Percentiles rank a stretch among this genome's conserved stretches.
Evolutionary conservation across 2,888 invertebrate genomes (phyloP).

Genomic region (Caenorhabditis sulstoni): DNA sequence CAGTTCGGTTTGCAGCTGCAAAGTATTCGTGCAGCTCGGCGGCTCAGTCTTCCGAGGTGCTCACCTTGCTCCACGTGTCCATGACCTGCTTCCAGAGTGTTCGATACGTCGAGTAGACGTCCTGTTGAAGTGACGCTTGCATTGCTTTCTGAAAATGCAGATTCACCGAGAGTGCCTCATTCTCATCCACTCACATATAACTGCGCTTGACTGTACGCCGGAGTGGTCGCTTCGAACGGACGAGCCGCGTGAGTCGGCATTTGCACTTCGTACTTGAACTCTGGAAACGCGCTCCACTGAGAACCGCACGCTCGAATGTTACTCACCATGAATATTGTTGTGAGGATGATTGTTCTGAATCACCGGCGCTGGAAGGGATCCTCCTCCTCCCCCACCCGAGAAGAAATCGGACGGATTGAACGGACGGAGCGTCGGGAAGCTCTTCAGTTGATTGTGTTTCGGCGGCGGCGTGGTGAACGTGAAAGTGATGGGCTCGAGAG

Average conservation of each 20-base stretch:
- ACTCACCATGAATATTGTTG: conserved; percentile 25
- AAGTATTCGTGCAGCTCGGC: too few relatives aligned
- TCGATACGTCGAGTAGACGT: conserved; percentile 49
- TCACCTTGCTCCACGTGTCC: conserved; percentile 48
- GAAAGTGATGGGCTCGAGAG: conserved; percentile 58
- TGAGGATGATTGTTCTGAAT: conserved; percentile 39
- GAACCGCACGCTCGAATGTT: too few relatives aligned
- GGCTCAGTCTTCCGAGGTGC: neutral
- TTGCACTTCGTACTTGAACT: conserved; percentile 52
- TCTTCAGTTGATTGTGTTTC: conserved; percentile 24
- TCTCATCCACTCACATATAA: too few relatives aligned
- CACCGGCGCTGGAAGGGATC: conserved; percentile 17
- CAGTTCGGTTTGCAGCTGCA: conserved; percentile 31
- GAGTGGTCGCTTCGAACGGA: conserved; percentile 25
- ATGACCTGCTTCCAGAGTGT: conserved; percentile 55
- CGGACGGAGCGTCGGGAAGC: conserved; percentile 41
- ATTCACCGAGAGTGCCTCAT: neutral
- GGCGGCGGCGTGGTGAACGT: conserved; percentile 58
- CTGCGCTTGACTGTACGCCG: conserved; percentile 37
- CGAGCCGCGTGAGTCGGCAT: conserved; percentile 37
- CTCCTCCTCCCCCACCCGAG: neutral
- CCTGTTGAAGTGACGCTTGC: conserved; percentile 51
- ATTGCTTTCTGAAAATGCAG: conserved; percentile 39
- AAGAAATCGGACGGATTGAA: conserved; percentile 19
- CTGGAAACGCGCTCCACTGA: too few relatives aligned